These are phyloP conservation scores for Nycticorax nycticorax DNA, from an alignment of 2,113 vertebrate genomes.

Conservation along the genomic window DNA sequence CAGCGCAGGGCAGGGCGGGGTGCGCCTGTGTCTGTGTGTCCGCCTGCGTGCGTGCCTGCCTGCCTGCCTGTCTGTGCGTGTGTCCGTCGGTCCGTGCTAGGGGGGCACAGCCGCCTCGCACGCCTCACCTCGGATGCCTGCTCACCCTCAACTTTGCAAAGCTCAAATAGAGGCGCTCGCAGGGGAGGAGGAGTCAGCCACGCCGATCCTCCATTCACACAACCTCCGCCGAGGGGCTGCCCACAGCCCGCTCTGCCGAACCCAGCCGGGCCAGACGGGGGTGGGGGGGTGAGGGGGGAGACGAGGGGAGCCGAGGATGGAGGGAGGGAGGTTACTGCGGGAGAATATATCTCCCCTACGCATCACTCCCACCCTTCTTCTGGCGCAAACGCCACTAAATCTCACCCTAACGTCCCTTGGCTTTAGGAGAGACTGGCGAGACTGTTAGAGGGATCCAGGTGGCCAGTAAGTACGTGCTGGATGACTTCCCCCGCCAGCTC, in stretches of 20 bases:
- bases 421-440: not conserved
- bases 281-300: not conserved
- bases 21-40: not conserved
- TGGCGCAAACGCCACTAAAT: conserved; percentile 30
- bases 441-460: not conserved
- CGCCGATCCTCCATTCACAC: conserved; percentile 76
- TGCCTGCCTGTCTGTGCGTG: not conserved
- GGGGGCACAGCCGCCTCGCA: conserved; percentile 72
- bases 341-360: conserved; percentile 23
- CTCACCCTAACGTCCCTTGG: conserved; percentile 7
- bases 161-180: conserved; percentile 85
- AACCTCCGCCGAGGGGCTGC: conserved; percentile 39
- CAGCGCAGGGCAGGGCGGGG: not conserved
- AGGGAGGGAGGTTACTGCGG: conserved; percentile 24
- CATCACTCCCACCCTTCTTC: conserved; percentile 36
- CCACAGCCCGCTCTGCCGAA: conserved; percentile 30
- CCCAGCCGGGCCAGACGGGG: not conserved
- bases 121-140: conserved; percentile 80
- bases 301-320: not conserved
- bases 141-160: conserved; percentile 79
- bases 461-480: conserved; percentile 52
- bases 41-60: not conserved
- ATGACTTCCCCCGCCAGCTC: not conserved
- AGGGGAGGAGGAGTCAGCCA: conserved; percentile 82
- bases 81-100: not conserved